Evolutionary conservation across 2,888 invertebrate genomes (phyloP), one percentile per base, ranked within the genome.

Genomic region (Drosophila tanythrix): DNA sequence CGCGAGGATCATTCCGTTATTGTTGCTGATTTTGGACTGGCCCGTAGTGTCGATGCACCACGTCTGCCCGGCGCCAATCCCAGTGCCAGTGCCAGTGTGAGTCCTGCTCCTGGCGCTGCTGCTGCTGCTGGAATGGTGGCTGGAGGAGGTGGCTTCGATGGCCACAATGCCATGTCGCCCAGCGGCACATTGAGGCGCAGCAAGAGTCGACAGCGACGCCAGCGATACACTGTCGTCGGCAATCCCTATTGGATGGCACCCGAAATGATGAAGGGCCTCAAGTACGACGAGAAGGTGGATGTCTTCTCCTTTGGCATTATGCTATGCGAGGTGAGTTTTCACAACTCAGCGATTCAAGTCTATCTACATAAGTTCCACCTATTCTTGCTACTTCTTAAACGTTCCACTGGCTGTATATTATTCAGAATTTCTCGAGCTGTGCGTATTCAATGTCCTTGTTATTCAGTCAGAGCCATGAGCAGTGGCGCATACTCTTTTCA

Each of bases 171-270:
- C 38, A 70, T 84, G 69, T 85, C 84, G 13, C 89, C 89, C 8
- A 92, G 92, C n/a, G 94, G 94, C 46, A 93, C 93, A 0, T 93
- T 94, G 69, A 94, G 93, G 11, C 90, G 94, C 59, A 95, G 93
- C 79, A 95, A 96, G 71, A 95, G 95, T 57, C 94, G 94, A 57
- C 95, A 96, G 84, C 94, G 98, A 0, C 95, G 97, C 82, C 98
- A 98, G 91, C 94, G 98, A 18, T 98, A 98, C 92, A 99, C 98
- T 0, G 98, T 99, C 35, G 99, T 99, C 0, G 99, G 99, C 2
- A 98, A 98, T 94, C 98, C 99, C 0, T 99, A 98, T 93, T 99
- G 98, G 98, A 99, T 99, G 99, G 99, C 99, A 0, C 99, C 99
- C 0, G 99, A 99, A 93, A 99, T 99, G 99, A 97, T 99, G 97